Base-by-base conservation (phyloP, 2,113 vertebrate species). In the Sylvietta virens region DNA sequence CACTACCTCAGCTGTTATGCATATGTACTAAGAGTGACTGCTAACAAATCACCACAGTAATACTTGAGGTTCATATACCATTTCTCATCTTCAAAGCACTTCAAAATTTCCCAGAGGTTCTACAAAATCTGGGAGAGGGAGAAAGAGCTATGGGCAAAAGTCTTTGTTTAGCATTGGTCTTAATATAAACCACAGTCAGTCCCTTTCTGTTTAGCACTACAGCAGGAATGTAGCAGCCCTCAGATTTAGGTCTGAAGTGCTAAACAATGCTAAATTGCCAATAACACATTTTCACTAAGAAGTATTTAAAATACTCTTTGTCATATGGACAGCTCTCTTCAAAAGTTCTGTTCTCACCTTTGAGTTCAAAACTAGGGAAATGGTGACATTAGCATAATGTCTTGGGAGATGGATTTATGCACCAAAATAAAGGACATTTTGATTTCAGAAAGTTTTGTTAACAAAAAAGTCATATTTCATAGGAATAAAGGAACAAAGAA, bases 11-110 rank as follows among this genome's bases (percentile, higher is more conserved):
- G 95, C 91, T 96, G 92, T 94, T 95, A 91, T 37, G 58, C 94
- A 95, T 92, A 89, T 94, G 88, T 86, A 92, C 77, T 71, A 65
- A 88, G 76, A 80, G 61, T 24, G 77, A 94, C 85, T 28, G 66
- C 92, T 95, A 95, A 96, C 86, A 97, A 95, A 97, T 95, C 92
- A 97, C 26, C 69, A 67, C 81, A 79, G 90, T 64, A 81, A 81
- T 90, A 85, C 79, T 92, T 45, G 44, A 82, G 47, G 92, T 91
- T 97, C 74, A 33, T 33, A 61, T 27, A 87, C 69, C 56, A 86
- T 78, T 96, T 91, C 76, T 94, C 80, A 85, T 94, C 89, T 96
- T 89, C 92, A 93, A 96, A 96, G 94, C 72, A 78, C 45, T 96
- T 93, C 8, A 96, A 82, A 88, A 77, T 96, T 92, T 96, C 80